Base-by-base conservation (phyloP, 2,888 invertebrate genomes). In the Acheta domesticus region DNA sequence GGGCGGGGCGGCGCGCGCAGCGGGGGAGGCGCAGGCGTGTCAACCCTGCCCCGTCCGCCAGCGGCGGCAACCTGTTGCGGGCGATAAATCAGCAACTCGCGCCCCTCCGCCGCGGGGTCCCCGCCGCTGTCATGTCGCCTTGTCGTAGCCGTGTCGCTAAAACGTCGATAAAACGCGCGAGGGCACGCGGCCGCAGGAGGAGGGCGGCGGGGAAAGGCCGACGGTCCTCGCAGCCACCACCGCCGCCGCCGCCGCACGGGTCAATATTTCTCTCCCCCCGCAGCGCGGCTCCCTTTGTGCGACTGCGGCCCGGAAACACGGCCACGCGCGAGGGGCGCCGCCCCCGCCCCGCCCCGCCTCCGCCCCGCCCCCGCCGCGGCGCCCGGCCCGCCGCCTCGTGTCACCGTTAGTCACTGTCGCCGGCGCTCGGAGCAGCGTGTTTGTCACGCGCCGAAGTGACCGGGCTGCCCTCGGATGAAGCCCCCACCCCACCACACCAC, bases 101-200 rank as follows among this genome's bases (percentile, higher is more conserved):
- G 16, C 16, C 62, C 62, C 16, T n/a, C 62, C 62, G 16, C n/a
- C 62, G 62, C 16, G 14, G 62, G 62, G 16, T 19, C 16, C 16
- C 62, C 62, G n/a, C 62, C 62, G 62, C 62, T 62, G 62, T 62
- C 62, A 62, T 62, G 62, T 62, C 62, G 62, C 62, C 62, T 62
- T 62, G 62, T 62, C 62, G 62, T n/a, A n/a, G 62, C 62, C 14
- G 62, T 62, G 62, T 62, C 62, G 62, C 62, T 62, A 62, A 62
- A 16, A 62, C 62, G 62, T n/a, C 16, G 62, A 14, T 62, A 62
- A 62, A 62, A 62, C 62, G 62, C 62, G 62, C 62, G n/a, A 36
- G 36, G 36, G 36, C 36, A 36, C 36, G 36, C 36, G 36, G 36
- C 36, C 36, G 36, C 36, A 8, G 36, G 36, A 36, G 36, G 36